phyloP scores from a whole-genome alignment of 1,140 invertebrate species.

The Drosophila hydei region DNA sequence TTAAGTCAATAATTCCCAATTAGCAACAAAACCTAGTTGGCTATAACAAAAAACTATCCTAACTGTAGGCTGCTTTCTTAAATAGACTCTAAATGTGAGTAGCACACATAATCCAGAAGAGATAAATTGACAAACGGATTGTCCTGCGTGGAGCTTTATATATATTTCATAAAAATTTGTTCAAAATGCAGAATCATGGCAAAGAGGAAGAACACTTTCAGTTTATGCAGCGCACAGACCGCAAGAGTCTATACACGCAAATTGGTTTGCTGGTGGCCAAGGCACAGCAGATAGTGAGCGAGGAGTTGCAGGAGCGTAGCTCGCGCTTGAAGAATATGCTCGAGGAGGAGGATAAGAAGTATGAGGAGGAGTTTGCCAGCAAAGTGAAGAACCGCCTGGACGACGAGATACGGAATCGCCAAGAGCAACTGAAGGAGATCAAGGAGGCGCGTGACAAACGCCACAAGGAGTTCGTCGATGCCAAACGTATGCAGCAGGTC shows the following conservation, averaged over 20 bases:
- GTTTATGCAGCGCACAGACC: constrained; percentile 69
- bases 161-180: constrained; percentile 1
- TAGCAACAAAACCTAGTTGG: background rate
- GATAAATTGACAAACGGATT: constrained; percentile 29
- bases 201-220: constrained; percentile 58
- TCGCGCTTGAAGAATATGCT: constrained; percentile 49
- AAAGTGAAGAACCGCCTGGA: constrained; percentile 71
- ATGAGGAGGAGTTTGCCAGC: constrained; percentile 69
- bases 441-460: constrained; percentile 51
- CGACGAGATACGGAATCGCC: constrained; percentile 64
- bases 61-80: too few relatives aligned
- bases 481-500: constrained; percentile 63
- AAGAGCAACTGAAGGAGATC: constrained; percentile 59
- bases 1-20: too few relatives aligned
- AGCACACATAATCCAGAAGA: too few relatives aligned
- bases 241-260: constrained; percentile 68
- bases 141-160: constrained; percentile 4
- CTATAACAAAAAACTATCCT: too few relatives aligned
- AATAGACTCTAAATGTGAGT: too few relatives aligned
- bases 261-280: constrained; percentile 65
- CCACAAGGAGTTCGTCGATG: constrained; percentile 55
- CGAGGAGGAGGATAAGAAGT: constrained; percentile 67
- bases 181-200: constrained; percentile 48
- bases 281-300: constrained; percentile 46
- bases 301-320: constrained; percentile 61